Percentiles rank a stretch among this genome's conserved stretches.
Conservation (phyloP, 64 coral and sea anemone species). For the Porites lutea region DNA sequence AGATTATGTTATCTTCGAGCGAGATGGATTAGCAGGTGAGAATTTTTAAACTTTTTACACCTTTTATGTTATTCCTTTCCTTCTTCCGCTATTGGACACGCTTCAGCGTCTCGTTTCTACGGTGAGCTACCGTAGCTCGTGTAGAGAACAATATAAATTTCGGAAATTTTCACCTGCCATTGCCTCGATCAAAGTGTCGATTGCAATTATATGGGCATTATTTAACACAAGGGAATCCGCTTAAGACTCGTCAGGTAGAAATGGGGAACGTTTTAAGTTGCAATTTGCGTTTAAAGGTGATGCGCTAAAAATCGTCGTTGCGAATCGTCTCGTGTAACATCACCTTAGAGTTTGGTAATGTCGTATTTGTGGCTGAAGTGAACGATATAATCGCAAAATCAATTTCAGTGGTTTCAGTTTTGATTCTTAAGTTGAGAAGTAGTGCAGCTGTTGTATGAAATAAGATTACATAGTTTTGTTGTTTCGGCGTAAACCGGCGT, state of each 20-base stretch:
- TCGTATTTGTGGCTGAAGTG: too few species aligned
- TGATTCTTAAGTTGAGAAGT: background rate
- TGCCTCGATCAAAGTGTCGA: background rate
- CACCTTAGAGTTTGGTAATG: too few species aligned
- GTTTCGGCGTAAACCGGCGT: background rate
- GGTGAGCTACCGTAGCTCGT: too few species aligned
- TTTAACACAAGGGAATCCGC: background rate
- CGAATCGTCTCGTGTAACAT: too few species aligned
- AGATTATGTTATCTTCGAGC: constrained; percentile 89
- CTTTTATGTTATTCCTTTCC: too few species aligned
- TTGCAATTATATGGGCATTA: background rate
- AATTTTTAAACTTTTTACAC: background rate
- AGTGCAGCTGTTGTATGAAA: background rate
- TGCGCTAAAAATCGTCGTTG: background rate
- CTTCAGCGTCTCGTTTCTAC: too few species aligned
- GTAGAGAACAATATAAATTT: too few species aligned
- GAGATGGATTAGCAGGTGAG: constrained; percentile 79
- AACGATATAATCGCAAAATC: too few species aligned
- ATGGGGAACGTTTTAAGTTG: background rate
- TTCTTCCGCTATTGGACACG: too few species aligned
- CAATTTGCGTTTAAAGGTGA: background rate
- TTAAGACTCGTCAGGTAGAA: background rate
- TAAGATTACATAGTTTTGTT: background rate
- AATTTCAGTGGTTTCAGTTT: background rate
- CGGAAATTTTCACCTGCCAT: too few species aligned